phyloP scores from a whole-genome alignment of 1,140 invertebrate genomes.

The Bombus huntii region DNA sequence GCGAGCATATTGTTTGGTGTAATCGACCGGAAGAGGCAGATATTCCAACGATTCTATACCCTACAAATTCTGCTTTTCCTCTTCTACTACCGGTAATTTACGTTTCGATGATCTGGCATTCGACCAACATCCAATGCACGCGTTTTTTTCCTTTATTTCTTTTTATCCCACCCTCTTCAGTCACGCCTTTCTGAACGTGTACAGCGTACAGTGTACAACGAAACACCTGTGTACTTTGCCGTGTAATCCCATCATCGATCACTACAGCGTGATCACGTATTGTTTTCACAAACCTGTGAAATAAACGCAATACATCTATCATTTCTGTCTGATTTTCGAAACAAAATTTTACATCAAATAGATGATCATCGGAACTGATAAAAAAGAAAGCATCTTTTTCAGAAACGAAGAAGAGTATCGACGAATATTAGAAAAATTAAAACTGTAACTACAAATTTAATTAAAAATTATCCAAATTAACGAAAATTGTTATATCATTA shows the following conservation, averaged over 20 bases:
- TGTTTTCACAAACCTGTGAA: not conserved
- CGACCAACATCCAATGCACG: not conserved
- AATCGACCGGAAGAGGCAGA: not conserved
- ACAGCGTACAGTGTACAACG: not conserved
- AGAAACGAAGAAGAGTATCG: too few relatives aligned
- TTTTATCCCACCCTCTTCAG: not conserved
- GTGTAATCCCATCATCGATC: slow-evolving; percentile 1
- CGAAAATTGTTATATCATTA: not conserved
- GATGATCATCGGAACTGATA: not conserved
- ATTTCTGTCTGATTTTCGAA: not conserved
- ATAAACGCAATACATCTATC: not conserved
- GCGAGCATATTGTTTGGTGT: not conserved
- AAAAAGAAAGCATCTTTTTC: not conserved
- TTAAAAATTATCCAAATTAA: not conserved
- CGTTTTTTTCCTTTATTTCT: not conserved
- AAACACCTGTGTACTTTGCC: not conserved
- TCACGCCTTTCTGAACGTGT: not conserved
- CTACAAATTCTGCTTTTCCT: not conserved
- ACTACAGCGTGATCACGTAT: not conserved
- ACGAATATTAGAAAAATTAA: too few relatives aligned
- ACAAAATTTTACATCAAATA: not conserved
- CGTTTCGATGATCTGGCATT: not conserved
- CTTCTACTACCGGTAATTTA: not conserved
- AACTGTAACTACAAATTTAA: too few relatives aligned
- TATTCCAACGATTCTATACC: not conserved